phyloP scores from a whole-genome alignment of 1,140 invertebrate species.

The Conus ventricosus region DNA sequence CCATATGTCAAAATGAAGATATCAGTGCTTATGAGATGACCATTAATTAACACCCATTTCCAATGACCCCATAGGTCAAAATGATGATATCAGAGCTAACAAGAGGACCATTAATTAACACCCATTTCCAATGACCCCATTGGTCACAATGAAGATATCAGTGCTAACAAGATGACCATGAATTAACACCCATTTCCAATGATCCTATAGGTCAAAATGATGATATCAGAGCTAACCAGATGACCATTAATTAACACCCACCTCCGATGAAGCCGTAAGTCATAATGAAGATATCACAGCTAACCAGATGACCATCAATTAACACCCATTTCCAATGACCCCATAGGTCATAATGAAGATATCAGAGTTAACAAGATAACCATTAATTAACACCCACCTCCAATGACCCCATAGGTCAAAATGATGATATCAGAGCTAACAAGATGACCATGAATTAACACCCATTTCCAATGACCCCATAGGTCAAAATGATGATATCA shows the following conservation, averaged over 20 bases:
- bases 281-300: too few species aligned
- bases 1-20: constrained; percentile 93
- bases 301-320: too few species aligned
- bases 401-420: constrained; percentile 94
- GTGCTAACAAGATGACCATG: too few species aligned
- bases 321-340: constrained; percentile 86
- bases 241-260: constrained; percentile 67
- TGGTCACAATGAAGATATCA: constrained; percentile 80
- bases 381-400: constrained; percentile 79
- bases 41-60: constrained; percentile 79
- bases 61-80: constrained; percentile 94
- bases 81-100: constrained; percentile 76
- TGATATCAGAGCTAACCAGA: too few species aligned
- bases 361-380: too few species aligned
- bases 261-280: constrained; percentile 95
- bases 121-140: constrained; percentile 93
- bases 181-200: constrained; percentile 84
- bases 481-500: constrained; percentile 86
- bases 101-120: too few species aligned
- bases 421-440: constrained; percentile 79
- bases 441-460: too few species aligned
- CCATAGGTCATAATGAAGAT: constrained; percentile 91
- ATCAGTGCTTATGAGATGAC: too few species aligned
- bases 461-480: constrained; percentile 93
- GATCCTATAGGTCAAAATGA: constrained; percentile 94